phyloP scores from a whole-genome alignment of 1,140 invertebrate genomes.

The Dolichoris vasculosae region DNA sequence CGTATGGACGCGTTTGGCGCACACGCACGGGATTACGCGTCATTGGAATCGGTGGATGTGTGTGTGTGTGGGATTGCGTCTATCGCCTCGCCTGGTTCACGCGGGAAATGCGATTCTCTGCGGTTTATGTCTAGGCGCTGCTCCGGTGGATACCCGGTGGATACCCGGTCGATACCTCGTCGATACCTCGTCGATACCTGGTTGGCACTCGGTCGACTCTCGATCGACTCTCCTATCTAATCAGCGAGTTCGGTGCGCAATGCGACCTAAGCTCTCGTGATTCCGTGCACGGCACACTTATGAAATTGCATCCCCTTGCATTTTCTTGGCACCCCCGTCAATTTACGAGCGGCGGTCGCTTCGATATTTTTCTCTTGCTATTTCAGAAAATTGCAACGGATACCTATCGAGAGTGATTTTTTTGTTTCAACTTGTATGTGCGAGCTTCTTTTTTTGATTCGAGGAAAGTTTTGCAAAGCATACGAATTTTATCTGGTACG shows the following conservation, averaged over 20 bases:
- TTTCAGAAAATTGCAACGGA: neutral
- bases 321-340: neutral
- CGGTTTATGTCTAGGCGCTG: conserved; percentile 46
- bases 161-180: conserved; percentile 47
- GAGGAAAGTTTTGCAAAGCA: neutral
- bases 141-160: conserved; percentile 25
- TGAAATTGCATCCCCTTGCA: conserved; percentile 46
- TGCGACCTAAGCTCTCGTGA: neutral
- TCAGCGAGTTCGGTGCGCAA: neutral
- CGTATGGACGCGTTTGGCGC: neutral
- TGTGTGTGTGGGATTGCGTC: too few relatives aligned
- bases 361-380: neutral
- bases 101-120: conserved; percentile 21
- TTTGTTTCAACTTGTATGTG: neutral
- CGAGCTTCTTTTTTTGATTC: neutral
- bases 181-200: too few relatives aligned
- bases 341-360: neutral
- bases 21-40: conserved; percentile 36
- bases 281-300: conserved; percentile 22
- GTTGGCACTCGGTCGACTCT: conserved; percentile 36
- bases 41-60: conserved; percentile 44
- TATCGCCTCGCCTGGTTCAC: too few relatives aligned
- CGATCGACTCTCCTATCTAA: conserved; percentile 33
- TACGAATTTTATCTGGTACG: neutral
- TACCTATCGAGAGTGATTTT: neutral